Evolutionary conservation across 2,888 invertebrate species (phyloP).

Genomic region (Xiphydria camelus): DNA sequence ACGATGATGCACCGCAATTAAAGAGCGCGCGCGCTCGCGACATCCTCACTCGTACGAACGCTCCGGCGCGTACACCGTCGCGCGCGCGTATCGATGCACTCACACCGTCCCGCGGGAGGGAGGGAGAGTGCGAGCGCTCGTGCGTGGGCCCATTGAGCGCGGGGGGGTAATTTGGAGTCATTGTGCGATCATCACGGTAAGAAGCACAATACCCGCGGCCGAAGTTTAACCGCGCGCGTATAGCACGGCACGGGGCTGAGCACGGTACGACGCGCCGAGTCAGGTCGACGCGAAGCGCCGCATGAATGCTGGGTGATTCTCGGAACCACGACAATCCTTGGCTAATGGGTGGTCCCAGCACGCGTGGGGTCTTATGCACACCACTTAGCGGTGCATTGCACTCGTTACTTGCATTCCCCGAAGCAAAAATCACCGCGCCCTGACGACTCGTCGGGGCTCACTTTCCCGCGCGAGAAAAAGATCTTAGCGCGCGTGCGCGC

Average conservation of each 20-base stretch:
- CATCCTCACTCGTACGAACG: slow-evolving; percentile 1
- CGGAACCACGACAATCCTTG: slow-evolving; percentile 36
- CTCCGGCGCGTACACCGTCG: neutral
- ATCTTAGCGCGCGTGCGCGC: too few species aligned
- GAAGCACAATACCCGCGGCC: slow-evolving; percentile 5
- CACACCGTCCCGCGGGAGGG: neutral
- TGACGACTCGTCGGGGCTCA: slow-evolving; percentile 9
- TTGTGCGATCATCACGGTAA: slow-evolving; percentile 16
- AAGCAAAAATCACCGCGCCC: slow-evolving; percentile 10
- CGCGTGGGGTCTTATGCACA: slow-evolving; percentile 25
- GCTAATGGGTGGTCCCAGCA: slow-evolving; percentile 39
- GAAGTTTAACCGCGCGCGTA: too few species aligned
- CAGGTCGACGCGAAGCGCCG: slow-evolving; percentile 13
- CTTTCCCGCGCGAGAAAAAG: slow-evolving; percentile 14
- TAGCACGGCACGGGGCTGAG: too few species aligned
- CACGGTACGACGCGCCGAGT: too few species aligned
- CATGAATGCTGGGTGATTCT: slow-evolving; percentile 34
- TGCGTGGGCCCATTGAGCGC: slow-evolving; percentile 21
- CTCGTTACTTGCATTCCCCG: neutral
- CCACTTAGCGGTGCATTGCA: slow-evolving; percentile 17
- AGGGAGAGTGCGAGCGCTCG: neutral
- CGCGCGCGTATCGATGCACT: slow-evolving; percentile 1
- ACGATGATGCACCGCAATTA: slow-evolving; percentile 13
- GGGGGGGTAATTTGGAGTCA: slow-evolving; percentile 17
- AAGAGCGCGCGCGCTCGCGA: slow-evolving; percentile 4